A percentile compares a stretch with the other conserved stretches of the same genome.
These are phyloP conservation scores for Ammodytes marinus DNA, from an alignment of 2,113 vertebrate genomes.

Conservation along the genomic window DNA sequence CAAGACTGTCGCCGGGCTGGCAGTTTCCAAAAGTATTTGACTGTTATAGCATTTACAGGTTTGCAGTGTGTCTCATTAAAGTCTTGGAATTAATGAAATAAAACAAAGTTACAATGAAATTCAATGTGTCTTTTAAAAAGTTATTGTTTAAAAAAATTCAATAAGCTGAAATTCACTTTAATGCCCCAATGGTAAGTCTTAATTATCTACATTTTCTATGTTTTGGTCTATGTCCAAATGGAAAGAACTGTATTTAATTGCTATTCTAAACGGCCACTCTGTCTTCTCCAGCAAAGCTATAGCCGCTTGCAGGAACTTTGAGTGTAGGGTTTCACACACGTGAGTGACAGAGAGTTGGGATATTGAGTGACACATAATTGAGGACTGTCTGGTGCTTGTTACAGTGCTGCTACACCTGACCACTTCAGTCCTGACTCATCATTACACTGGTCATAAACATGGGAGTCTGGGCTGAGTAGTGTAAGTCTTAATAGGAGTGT, in stretches of 20 bases:
- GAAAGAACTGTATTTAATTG: background rate
- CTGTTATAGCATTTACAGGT: background rate
- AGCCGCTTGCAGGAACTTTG: background rate
- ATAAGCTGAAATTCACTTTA: background rate
- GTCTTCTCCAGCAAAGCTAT: background rate
- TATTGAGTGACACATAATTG: constrained; percentile 9
- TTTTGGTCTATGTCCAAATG: background rate
- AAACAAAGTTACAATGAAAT: background rate
- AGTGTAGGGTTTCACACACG: constrained; percentile 16
- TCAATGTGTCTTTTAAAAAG: background rate
- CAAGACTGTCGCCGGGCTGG: constrained; percentile 4
- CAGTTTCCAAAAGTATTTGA: background rate
- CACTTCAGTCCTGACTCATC: constrained; percentile 12
- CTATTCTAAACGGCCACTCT: background rate
- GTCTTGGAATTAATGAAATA: constrained; percentile 1
- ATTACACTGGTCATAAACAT: background rate
- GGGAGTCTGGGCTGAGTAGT: background rate
- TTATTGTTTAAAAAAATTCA: background rate
- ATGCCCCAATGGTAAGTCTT: background rate
- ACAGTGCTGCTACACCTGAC: background rate
- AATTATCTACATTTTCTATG: background rate
- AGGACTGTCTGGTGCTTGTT: constrained; percentile 16
- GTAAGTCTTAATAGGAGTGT: background rate
- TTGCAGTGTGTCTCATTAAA: background rate
- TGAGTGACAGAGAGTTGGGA: constrained; percentile 3